These are phyloP conservation scores for Pachydiplax longipennis DNA, from an alignment of 2,888 invertebrate species.

Conservation along the genomic window DNA sequence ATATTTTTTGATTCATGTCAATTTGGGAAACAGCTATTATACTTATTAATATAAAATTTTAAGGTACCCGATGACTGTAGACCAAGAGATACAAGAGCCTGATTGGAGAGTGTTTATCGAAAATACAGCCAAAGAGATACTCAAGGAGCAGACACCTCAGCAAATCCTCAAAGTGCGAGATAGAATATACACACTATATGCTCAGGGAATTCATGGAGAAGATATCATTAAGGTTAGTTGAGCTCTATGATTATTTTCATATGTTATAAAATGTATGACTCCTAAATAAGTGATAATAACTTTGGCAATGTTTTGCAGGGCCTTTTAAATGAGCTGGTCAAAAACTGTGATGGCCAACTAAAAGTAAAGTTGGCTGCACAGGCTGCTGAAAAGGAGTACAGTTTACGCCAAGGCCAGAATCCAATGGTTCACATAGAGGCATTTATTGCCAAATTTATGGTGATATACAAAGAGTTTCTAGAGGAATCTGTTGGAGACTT, in stretches of 20 bases:
- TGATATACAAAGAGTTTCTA: conserved; percentile 87
- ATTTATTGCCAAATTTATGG: conserved; percentile 96
- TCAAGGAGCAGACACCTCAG: conserved; percentile 85
- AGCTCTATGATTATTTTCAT: not conserved
- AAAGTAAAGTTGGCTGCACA: conserved; percentile 84
- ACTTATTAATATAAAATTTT: conserved; percentile 12
- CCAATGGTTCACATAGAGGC: conserved; percentile 97
- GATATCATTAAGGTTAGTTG: conserved; percentile 79
- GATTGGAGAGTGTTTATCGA: conserved; percentile 93
- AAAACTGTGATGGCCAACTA: conserved; percentile 88
- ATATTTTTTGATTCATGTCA: too few species aligned
- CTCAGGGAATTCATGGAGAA: conserved; percentile 92
- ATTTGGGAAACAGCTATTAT: too few species aligned
- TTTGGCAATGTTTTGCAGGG: conserved; percentile 62
- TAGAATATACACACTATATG: conserved; percentile 89
- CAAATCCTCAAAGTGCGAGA: conserved; percentile 85
- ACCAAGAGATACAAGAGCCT: conserved; percentile 83
- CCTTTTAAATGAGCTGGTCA: conserved; percentile 81
- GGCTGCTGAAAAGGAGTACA: conserved; percentile 92
- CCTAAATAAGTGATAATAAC: not conserved
- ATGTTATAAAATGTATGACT: not conserved
- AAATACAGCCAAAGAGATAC: conserved; percentile 85
- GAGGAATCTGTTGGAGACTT: conserved; percentile 73
- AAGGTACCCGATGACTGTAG: conserved; percentile 79
- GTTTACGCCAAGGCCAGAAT: conserved; percentile 91